Evolutionary conservation across 2,797 vertebrate genomes (phyloP), one percentile per base, ranked within the genome.

Genomic region (Novumbra hubbsi): DNA sequence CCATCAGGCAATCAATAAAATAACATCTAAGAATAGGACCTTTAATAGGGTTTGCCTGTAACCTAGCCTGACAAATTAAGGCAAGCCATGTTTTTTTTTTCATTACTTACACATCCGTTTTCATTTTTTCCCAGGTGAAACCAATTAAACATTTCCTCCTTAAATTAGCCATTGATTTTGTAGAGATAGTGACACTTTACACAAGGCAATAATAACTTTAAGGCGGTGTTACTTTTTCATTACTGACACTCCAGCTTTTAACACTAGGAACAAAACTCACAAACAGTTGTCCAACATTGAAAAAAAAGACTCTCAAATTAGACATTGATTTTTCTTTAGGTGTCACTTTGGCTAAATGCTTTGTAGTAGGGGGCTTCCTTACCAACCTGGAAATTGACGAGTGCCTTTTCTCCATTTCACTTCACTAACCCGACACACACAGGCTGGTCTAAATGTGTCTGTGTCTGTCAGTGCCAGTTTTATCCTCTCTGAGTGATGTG

Each of bases 121-220:
- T 90, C 89, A 90, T 92, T 92, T 90, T 90, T 80, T 86, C 87
- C 88, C 87, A 87, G 82, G 85, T 84, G 80, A 82, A 91, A 89
- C 79, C 90, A 92, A 92, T 92, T 92, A 92, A 91, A 91, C 90
- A 90, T 86, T 80, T 85, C 85, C 80, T 85, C 89, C 84, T 92
- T 89, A 88, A 92, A 92, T 92, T 91, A 92, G 85, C 81, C 89
- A 92, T 92, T 91, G 91, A 92, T 92, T 92, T 92, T 30, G 88
- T 87, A 84, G 83, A 83, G 75, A 79, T 83, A 85, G 88, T 90
- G 91, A 90, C 89, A 90, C 89, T 87, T 86, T 80, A 78, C 81
- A 88, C 74, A 84, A 81, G 87, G 89, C 89, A 92, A 90, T 88
- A 85, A 91, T 90, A 92, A 91, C 85, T 91, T 91, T 87, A 86